Evolutionary conservation across 2,888 invertebrate species (phyloP).

Genomic region (Drosophila flavopinicola): DNA sequence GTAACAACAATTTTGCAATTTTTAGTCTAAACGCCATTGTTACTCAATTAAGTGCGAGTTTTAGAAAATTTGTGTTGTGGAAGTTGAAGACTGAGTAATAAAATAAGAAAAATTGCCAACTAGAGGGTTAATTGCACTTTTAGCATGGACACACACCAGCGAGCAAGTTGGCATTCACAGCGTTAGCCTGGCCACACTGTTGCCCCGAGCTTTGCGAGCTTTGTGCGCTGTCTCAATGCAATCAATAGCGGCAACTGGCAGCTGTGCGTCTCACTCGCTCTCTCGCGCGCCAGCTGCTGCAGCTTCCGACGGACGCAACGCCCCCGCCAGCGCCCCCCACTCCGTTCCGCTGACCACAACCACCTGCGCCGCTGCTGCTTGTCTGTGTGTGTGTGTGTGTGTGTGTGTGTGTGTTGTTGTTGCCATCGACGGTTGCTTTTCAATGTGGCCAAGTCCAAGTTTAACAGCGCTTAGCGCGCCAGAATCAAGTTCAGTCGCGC

Average conservation of each 20-base stretch:
- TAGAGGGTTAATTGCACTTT: no score
- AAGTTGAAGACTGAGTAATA: no score
- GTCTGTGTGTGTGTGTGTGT: slow-evolving; percentile 8
- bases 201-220: slow-evolving; percentile 33
- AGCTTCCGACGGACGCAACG: slow-evolving; percentile 59
- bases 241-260: slow-evolving; percentile 34
- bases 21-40: no score
- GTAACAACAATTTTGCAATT: no score
- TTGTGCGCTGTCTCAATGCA: slow-evolving; percentile 35
- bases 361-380: slow-evolving; percentile 43
- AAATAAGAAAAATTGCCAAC: no score
- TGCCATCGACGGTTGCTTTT: slow-evolving; percentile 61
- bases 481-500: slow-evolving; percentile 81
- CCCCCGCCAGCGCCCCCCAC: slow-evolving; percentile 21
- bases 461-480: slow-evolving; percentile 79
- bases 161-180: background rate
- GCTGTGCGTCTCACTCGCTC: no score
- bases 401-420: slow-evolving; percentile 17
- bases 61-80: no score
- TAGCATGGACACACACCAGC: slow-evolving; percentile 20
- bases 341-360: slow-evolving; percentile 32
- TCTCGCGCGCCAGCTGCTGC: slow-evolving; percentile 41
- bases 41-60: no score
- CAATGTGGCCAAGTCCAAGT: slow-evolving; percentile 80
- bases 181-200: background rate